Evolutionary conservation across 2,888 invertebrate genomes (phyloP).

Genomic region (Chesias legatella): DNA sequence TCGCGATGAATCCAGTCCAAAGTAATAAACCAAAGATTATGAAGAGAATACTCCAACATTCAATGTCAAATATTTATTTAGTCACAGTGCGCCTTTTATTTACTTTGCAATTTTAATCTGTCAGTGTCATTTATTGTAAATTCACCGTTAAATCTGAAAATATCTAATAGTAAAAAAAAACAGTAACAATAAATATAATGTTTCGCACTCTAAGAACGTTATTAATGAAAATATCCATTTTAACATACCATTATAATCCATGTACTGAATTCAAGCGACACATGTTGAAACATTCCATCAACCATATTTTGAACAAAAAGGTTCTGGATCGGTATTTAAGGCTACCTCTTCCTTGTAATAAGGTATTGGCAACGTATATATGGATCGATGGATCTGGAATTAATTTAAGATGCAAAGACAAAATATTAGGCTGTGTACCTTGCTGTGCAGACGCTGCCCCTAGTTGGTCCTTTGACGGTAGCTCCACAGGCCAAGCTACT

Average conservation of each 20-base stretch:
- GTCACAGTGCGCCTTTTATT: too few species aligned
- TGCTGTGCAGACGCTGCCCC: conserved; percentile 80
- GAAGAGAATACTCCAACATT: too few species aligned
- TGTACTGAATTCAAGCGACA: conserved; percentile 35
- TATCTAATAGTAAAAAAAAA: neutral
- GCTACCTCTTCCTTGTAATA: conserved; percentile 80
- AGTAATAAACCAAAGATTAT: too few species aligned
- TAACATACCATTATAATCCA: neutral
- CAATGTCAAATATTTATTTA: too few species aligned
- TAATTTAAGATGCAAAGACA: conserved; percentile 84
- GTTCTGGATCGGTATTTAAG: conserved; percentile 76
- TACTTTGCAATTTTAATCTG: too few species aligned
- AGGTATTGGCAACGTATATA: conserved; percentile 84
- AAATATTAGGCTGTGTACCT: conserved; percentile 84
- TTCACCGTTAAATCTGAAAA: neutral
- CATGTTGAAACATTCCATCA: conserved; percentile 62
- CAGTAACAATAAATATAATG: too few species aligned
- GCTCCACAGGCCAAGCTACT: conserved; percentile 92
- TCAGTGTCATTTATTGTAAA: too few species aligned
- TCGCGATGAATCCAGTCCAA: too few species aligned
- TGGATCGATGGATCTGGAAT: conserved; percentile 91
- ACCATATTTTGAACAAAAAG: conserved; percentile 70
- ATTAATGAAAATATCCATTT: too few species aligned
- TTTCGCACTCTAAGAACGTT: too few species aligned
- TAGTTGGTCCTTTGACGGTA: conserved; percentile 95